Percentiles rank a stretch among this genome's conserved stretches.
Conservation (phyloP, 2,797 vertebrate genomes). For the Eurystomus glaucurus region DNA sequence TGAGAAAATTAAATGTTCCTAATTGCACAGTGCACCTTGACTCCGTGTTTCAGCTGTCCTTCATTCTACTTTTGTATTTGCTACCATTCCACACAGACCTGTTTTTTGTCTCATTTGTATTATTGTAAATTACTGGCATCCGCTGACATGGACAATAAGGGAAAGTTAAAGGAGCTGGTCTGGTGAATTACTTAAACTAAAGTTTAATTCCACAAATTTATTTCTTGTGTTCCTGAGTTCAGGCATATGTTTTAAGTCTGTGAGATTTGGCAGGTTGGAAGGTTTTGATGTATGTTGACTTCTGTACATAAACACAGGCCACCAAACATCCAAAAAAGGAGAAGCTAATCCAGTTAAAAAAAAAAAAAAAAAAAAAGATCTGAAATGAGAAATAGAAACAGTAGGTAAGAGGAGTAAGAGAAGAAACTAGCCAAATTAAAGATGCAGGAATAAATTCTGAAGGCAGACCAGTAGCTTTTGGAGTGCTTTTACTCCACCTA, state of each 20-base stretch:
- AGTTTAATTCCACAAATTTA: not conserved
- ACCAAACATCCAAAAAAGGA: not conserved
- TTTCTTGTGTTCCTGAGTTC: not conserved
- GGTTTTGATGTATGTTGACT: not conserved
- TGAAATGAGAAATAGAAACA: not conserved
- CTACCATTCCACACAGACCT: not conserved
- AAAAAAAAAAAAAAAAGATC: not conserved
- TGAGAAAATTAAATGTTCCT: not conserved
- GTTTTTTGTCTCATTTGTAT: not conserved
- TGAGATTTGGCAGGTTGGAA: not conserved
- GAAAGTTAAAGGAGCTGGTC: not conserved
- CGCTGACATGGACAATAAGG: not conserved
- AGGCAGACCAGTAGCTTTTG: not conserved
- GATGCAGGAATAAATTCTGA: not conserved
- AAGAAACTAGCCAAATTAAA: not conserved
- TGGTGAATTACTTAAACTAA: not conserved
- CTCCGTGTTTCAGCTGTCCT: not conserved
- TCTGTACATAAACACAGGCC: not conserved
- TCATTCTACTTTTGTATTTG: not conserved
- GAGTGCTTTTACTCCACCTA: not conserved
- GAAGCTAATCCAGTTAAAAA: not conserved
- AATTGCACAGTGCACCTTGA: not conserved
- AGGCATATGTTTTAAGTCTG: not conserved
- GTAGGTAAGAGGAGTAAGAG: not conserved
- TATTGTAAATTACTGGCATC: not conserved